These are phyloP conservation scores for Rhabdornis inornatus DNA, from an alignment of 2,113 vertebrate species.

Conservation along the genomic window DNA sequence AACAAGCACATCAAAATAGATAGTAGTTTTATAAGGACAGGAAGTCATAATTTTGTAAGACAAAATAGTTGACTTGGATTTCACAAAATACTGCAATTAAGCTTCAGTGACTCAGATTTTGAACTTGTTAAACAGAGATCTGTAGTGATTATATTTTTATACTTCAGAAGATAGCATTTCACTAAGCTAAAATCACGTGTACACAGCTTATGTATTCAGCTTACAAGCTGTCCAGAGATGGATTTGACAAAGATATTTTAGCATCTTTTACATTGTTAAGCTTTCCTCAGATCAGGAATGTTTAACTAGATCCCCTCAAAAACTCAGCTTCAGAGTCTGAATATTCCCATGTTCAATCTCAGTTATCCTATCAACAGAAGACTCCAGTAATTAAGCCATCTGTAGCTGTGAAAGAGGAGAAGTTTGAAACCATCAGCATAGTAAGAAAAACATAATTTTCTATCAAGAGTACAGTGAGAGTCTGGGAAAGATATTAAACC, in stretches of 20 bases:
- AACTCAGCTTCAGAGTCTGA: not conserved
- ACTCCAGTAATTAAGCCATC: not conserved
- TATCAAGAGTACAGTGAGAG: not conserved
- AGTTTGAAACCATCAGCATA: not conserved
- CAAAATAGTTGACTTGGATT: not conserved
- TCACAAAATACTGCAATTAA: not conserved
- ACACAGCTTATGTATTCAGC: not conserved
- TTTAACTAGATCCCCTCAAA: not conserved
- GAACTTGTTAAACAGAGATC: not conserved
- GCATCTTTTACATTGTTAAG: not conserved
- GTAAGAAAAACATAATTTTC: not conserved
- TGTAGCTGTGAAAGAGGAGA: not conserved
- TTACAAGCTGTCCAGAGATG: not conserved
- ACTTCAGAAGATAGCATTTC: not conserved
- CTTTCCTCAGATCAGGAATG: not conserved
- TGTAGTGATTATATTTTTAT: not conserved
- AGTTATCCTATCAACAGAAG: not conserved
- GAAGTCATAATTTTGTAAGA: not conserved
- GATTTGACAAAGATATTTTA: not conserved
- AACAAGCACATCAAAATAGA: not conserved
- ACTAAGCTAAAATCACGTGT: not conserved
- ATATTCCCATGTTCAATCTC: not conserved
- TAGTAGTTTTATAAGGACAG: not conserved
- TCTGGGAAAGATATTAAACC: not conserved
- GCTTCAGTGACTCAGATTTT: not conserved